Percentiles rank a stretch among this genome's conserved stretches.
These are phyloP conservation scores for Folsomia manolachei DNA, from an alignment of 2,888 invertebrate species.

Conservation along the genomic window DNA sequence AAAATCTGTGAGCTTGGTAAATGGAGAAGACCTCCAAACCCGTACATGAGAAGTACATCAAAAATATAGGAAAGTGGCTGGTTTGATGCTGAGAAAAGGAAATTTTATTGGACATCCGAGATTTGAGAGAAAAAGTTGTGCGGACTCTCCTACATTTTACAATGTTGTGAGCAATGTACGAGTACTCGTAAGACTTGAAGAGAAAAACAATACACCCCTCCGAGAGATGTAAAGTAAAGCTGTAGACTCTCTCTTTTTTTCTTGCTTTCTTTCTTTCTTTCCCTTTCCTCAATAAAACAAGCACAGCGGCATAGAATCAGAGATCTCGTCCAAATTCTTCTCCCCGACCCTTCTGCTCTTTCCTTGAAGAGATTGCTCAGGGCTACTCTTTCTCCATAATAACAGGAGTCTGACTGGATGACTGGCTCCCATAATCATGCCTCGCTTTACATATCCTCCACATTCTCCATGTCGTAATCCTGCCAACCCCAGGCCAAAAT, in stretches of 20 bases:
- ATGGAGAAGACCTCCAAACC: background rate
- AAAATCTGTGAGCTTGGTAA: background rate
- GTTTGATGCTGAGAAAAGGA: conserved; percentile 35
- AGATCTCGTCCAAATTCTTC: background rate
- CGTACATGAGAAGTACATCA: conserved; percentile 38
- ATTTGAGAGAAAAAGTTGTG: conserved; percentile 35
- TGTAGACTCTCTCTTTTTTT: too few relatives aligned
- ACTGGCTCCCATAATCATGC: background rate
- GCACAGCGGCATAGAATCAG: conserved; percentile 6
- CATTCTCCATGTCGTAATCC: conserved; percentile 21
- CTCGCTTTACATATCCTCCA: background rate
- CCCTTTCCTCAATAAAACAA: conserved; percentile 23
- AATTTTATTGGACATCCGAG: conserved; percentile 37
- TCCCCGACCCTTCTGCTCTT: background rate
- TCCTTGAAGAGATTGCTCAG: background rate
- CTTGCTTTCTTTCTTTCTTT: conserved; percentile 22
- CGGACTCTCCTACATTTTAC: conserved; percentile 36
- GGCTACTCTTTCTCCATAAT: conserved; percentile 1
- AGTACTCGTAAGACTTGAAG: conserved; percentile 1
- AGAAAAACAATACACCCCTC: conserved; percentile 22
- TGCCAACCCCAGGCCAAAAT: conserved; percentile 6
- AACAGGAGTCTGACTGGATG: background rate
- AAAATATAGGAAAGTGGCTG: conserved; percentile 36
- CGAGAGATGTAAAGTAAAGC: background rate
- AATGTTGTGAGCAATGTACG: too few relatives aligned